Conservation (phyloP, 2,888 invertebrate genomes). For the Tachina lurida region DNA sequence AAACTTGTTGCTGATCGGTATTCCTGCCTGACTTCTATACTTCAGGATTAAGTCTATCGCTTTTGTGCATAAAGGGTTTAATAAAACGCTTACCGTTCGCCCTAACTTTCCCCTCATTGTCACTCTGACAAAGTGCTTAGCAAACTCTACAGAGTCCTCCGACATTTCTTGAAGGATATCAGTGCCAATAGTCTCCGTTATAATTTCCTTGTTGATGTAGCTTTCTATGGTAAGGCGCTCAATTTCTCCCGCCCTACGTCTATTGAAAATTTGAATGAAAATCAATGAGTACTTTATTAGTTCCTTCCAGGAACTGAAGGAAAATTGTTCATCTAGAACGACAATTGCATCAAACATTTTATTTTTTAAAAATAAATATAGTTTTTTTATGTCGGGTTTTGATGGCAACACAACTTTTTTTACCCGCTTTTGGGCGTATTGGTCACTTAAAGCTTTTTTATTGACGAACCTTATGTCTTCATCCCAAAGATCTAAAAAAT, state of each 20-base stretch:
- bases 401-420: not conserved
- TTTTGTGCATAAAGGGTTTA: not conserved
- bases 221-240: not conserved
- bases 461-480: not conserved
- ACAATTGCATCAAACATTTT: too few relatives aligned
- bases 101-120: not conserved
- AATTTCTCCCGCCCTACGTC: slow-evolving; percentile 10
- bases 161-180: not conserved
- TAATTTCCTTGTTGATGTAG: not conserved
- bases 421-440: not conserved
- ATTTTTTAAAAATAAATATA: too few relatives aligned
- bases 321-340: not conserved
- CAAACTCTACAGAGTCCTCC: not conserved
- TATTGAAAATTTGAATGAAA: not conserved
- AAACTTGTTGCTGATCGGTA: not conserved
- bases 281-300: not conserved
- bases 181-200: too few relatives aligned
- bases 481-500: not conserved
- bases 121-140: not conserved
- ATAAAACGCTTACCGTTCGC: not conserved
- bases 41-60: not conserved
- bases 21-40: not conserved
- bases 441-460: not conserved
- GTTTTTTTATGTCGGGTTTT: too few relatives aligned
- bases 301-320: not conserved